These are phyloP conservation scores for Pheosia tremula DNA, from an alignment of 2,888 invertebrate genomes.

Conservation along the genomic window DNA sequence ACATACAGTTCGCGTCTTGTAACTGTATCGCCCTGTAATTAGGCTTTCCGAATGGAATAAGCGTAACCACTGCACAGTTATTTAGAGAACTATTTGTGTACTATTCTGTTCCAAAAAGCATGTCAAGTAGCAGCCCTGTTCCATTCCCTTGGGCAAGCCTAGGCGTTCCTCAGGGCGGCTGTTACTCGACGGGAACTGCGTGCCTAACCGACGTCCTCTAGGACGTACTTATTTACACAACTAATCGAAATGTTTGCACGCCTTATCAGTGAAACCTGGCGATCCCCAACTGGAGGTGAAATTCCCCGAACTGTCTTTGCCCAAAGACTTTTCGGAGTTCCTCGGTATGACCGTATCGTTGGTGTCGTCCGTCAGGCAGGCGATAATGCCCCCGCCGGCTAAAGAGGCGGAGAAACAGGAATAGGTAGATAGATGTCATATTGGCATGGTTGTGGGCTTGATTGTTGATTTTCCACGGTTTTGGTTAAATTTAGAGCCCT, in stretches of 20 bases:
- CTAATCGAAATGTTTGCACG: not conserved
- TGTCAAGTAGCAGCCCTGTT: too few species aligned
- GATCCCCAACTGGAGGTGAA: slow-evolving; percentile 86
- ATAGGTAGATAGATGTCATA: slow-evolving; percentile 61
- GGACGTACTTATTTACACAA: too few species aligned
- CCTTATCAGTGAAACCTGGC: slow-evolving; percentile 86
- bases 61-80: too few species aligned
- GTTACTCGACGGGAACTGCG: too few species aligned
- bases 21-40: too few species aligned
- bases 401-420: slow-evolving; percentile 68
- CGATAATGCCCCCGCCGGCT: slow-evolving; percentile 76
- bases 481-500: slow-evolving; percentile 3
- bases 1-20: too few species aligned
- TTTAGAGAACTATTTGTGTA: too few species aligned
- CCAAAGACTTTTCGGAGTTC: slow-evolving; percentile 85
- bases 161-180: too few species aligned
- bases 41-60: too few species aligned
- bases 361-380: slow-evolving; percentile 71
- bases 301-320: slow-evolving; percentile 85
- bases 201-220: too few species aligned
- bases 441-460: slow-evolving; percentile 35
- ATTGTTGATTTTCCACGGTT: slow-evolving; percentile 11
- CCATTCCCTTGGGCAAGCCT: too few species aligned
- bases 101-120: too few species aligned
- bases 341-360: slow-evolving; percentile 70